Evolutionary conservation across 2,888 invertebrate genomes (phyloP).

Genomic region (Pimpla rufipes): DNA sequence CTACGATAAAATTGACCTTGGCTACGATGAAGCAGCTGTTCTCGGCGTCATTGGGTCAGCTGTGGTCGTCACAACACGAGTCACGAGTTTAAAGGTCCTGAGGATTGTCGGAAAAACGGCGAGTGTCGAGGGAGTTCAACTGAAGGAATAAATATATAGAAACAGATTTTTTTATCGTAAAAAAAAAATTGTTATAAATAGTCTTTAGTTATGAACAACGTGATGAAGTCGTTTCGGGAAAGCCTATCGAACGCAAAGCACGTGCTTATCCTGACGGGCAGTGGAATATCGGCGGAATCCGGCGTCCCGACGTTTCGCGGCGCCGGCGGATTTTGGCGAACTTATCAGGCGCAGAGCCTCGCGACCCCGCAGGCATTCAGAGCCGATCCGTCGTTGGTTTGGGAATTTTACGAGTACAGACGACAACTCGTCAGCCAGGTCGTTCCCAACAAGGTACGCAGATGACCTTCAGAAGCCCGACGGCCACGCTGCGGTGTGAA

Average conservation of each 20-base stretch:
- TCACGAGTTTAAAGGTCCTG: neutral
- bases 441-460: constrained; percentile 89
- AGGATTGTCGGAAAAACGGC: neutral
- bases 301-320: constrained; percentile 96
- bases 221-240: constrained; percentile 87
- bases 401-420: constrained; percentile 96
- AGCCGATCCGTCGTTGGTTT: constrained; percentile 92
- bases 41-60: neutral
- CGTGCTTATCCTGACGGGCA: constrained; percentile 91
- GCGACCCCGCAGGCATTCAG: constrained; percentile 91
- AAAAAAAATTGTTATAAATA: no score
- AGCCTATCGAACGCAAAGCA: constrained; percentile 88
- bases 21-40: neutral
- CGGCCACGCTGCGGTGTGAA: neutral
- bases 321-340: constrained; percentile 93
- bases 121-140: neutral
- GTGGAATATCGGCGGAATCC: constrained; percentile 93
- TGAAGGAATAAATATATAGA: neutral
- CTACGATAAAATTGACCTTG: neutral
- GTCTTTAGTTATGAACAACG: constrained; percentile 63
- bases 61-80: neutral
- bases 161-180: neutral
- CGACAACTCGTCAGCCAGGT: constrained; percentile 92
- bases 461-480: neutral
- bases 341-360: constrained; percentile 89